Base-by-base conservation (phyloP, 2,113 vertebrate genomes). In the Gopherus flavomarginatus region DNA sequence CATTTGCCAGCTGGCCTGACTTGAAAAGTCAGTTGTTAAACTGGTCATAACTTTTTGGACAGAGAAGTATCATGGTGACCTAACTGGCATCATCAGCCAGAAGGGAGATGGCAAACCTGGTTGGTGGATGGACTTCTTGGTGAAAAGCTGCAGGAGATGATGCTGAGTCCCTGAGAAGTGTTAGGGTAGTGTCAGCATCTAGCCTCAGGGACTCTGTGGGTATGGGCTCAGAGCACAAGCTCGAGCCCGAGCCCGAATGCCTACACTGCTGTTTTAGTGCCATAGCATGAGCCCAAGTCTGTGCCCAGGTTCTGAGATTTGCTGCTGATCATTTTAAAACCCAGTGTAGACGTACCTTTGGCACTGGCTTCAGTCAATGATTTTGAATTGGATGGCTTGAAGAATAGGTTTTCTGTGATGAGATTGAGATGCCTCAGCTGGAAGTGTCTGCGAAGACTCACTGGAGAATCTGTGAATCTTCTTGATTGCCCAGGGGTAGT, bases 1-100 rank as follows among this genome's bases (percentile, higher is more conserved):
- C 88, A 24, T 90, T 95, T 89, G 72, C 88, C 87, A 95, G 84
- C 92, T 97, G 92, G 80, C 90, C 44, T n/a, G 79, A 47, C 91
- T 16, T 24, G 69, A 92, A 96, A 91, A 85, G 80, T 94, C 87
- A 88, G 88, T n/a, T 21, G 65, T 90, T 86, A 96, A 92, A 52
- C 47, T 90, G 77, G 65, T 95, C 53, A 92, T 91, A 57, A 62
- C 92, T 90, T 90, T 91, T 90, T 92, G 90, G 86, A 88, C 6
- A 47, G 47, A 77, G 22, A 31, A 77, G 19, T 42, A 4, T 59
- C 57, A 35, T 80, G 85, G 52, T 53, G 52, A 82, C 52, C 35
- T 31, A 54, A 82, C 21, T 38, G 80, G 13, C 38, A 54, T 22
- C 31, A 53, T 35, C 38, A 47, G 59, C 27, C 27, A 59, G 53